Base-by-base conservation (phyloP, 2,113 vertebrate genomes). In the Cheilinus undulatus region DNA sequence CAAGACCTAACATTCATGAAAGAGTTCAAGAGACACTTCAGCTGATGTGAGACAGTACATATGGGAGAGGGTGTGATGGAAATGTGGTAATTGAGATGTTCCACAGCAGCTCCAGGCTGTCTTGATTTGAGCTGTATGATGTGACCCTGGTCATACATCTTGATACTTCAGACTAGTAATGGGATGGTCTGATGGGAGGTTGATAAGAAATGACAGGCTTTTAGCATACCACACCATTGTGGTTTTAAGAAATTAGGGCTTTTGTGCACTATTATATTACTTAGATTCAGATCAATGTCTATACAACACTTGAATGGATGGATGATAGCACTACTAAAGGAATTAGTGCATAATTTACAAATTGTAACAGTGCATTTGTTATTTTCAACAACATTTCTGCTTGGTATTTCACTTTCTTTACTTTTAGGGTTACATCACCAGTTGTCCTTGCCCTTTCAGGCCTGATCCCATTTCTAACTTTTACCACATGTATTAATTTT, bases 1-100 rank as follows among this genome's bases (percentile, higher is more conserved):
- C 57, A 80, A 63, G 43, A 63, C 59, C 48, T 14, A 65, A 71
- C 58, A 62, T 75, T 83, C 51, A 59, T 79, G 56, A 74, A 67
- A 69, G 53, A 42, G 28, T 64, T 24, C 32, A 3, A 45, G 48
- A 75, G 30, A 75, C 26, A n/a, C 67, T 76, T 17, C 58, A 56
- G 52, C 57, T n/a, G 34, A 13, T 60, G 30, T 8, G 9, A 56
- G 40, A 51, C 32, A 9, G 42, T 26, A 46, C 60, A 73, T 60
- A 57, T 24, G 0, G 43, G 62, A 50, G 34, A 36, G 38, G 40
- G 43, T 30, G 42, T 66, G 49, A 81, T 63, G 66, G 46, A 32
- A 58, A 67, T 63, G 22, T 43, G 45, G 51, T 65, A 43, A 78
- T 63, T 65, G 45, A 70, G 34, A 20, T 38, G 20, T 48, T 71